These are phyloP conservation scores for Eupithecia tripunctaria DNA, from an alignment of 2,888 invertebrate species.

Conservation along the genomic window DNA sequence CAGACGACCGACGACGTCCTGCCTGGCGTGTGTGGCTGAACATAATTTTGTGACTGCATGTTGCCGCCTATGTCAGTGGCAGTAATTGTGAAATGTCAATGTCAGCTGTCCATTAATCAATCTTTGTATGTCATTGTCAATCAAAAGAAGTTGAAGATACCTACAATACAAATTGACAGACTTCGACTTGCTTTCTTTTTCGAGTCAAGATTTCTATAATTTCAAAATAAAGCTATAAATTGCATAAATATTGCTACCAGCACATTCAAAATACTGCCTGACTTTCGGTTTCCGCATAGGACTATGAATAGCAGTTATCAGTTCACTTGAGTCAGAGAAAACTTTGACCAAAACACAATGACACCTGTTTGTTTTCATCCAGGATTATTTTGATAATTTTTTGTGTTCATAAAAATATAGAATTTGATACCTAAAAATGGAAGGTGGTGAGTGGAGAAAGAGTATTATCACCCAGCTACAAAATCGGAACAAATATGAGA, in stretches of 20 bases:
- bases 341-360: constrained; percentile 17
- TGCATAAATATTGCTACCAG: neutral
- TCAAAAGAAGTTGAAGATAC: neutral
- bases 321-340: constrained; percentile 7
- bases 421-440: constrained; percentile 65
- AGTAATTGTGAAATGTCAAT: neutral
- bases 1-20: no score
- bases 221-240: neutral
- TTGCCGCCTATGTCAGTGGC: no score
- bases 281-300: neutral
- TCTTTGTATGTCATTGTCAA: no score
- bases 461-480: constrained; percentile 88
- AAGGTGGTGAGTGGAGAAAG: constrained; percentile 87
- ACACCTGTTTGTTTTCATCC: constrained; percentile 73
- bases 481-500: constrained; percentile 90
- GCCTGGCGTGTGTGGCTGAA: no score
- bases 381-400: constrained; percentile 52
- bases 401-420: constrained; percentile 47
- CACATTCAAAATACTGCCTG: neutral
- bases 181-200: neutral
- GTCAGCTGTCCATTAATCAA: no score
- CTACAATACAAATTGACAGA: neutral
- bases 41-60: no score
- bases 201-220: neutral
- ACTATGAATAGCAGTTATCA: neutral